Conservation (phyloP, 2,888 invertebrate species). For the Papilio gigon region DNA sequence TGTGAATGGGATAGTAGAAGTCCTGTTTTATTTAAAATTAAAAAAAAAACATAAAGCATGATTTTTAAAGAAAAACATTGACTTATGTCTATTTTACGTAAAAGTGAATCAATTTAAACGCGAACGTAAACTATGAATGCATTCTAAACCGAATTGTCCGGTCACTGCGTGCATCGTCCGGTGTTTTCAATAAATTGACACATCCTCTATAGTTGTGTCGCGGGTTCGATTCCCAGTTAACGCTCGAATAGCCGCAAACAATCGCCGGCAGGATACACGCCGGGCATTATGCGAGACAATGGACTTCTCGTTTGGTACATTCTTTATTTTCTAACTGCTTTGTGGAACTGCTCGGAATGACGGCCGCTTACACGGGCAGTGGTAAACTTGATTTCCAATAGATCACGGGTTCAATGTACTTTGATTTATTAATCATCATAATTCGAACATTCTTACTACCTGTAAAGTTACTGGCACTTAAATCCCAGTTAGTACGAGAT, state of each 20-base stretch:
- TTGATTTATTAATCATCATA: background rate
- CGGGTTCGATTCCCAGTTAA: slow-evolving; percentile 51
- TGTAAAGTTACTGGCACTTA: too few relatives aligned
- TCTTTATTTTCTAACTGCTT: slow-evolving; percentile 28
- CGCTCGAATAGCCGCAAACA: slow-evolving; percentile 48
- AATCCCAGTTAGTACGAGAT: too few relatives aligned
- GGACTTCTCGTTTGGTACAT: slow-evolving; percentile 34
- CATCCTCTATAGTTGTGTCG: slow-evolving; percentile 42
- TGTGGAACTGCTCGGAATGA: slow-evolving; percentile 2
- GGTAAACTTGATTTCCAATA: background rate
- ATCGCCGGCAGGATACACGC: slow-evolving; percentile 48
- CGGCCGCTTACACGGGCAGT: background rate
- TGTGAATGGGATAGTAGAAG: too few relatives aligned
- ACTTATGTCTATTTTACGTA: background rate
- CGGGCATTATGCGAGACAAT: slow-evolving; percentile 44
- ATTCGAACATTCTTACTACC: too few relatives aligned
- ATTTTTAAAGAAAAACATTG: background rate
- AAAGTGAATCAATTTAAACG: background rate
- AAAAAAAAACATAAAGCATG: too few relatives aligned
- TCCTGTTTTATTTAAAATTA: too few relatives aligned
- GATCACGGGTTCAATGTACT: slow-evolving; percentile 1
- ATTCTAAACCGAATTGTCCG: slow-evolving; percentile 21
- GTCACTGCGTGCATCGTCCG: slow-evolving; percentile 25
- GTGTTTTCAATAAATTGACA: slow-evolving; percentile 45
- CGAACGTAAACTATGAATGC: background rate